Conservation (phyloP, 2,888 invertebrate species). For the Oxycera nigricornis region DNA sequence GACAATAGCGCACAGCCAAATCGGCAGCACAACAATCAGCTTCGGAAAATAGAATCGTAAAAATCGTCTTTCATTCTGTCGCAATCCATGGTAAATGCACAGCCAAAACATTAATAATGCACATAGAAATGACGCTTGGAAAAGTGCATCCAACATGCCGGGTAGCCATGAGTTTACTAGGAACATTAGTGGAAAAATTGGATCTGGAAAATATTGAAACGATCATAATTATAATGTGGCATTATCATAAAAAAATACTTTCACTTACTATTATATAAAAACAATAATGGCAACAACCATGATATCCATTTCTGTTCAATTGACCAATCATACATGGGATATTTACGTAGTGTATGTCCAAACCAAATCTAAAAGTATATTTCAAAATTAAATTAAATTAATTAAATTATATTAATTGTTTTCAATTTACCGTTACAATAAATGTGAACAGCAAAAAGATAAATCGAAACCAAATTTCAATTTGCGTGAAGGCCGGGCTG, state of each 20-base stretch:
- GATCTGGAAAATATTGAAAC: constrained; percentile 70
- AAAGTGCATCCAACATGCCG: constrained; percentile 88
- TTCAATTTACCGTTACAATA: constrained; percentile 78
- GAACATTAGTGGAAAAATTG: constrained; percentile 89
- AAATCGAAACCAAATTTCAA: constrained; percentile 97
- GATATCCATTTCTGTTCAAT: constrained; percentile 98
- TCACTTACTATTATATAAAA: constrained; percentile 89
- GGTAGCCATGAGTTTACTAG: constrained; percentile 89
- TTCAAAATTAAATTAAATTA: background rate
- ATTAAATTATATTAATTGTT: background rate
- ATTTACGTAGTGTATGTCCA: constrained; percentile 85
- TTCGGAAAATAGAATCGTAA: constrained; percentile 91
- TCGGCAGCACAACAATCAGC: constrained; percentile 80
- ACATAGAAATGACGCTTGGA: constrained; percentile 89
- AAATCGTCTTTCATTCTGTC: constrained; percentile 89
- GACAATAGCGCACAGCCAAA: constrained; percentile 87
- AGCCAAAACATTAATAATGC: constrained; percentile 92
- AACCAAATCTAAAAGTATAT: constrained; percentile 86
- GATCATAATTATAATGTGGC: background rate
- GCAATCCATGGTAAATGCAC: constrained; percentile 91
- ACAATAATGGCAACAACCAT: constrained; percentile 80
- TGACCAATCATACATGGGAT: constrained; percentile 91
- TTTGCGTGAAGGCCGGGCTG: constrained; percentile 94
- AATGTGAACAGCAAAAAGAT: constrained; percentile 90
- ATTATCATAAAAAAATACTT: background rate